phyloP scores from a whole-genome alignment of 2,797 vertebrate species.

The Malacoctenus gilli region DNA sequence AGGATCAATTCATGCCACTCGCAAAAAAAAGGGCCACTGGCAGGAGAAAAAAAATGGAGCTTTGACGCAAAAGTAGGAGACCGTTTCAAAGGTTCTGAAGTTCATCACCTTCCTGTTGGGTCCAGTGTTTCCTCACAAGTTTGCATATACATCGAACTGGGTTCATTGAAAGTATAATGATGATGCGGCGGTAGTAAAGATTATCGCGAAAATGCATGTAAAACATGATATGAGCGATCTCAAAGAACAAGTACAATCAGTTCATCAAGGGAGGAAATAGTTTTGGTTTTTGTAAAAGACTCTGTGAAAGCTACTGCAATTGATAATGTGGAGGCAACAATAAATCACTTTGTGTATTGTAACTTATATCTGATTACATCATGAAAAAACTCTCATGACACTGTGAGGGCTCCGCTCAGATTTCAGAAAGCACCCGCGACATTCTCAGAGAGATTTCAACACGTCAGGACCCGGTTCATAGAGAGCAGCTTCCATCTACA shows the following conservation, averaged over 20 bases:
- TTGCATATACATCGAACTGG: too few relatives aligned
- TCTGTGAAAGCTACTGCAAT: not conserved
- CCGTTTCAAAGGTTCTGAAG: constrained; percentile 41
- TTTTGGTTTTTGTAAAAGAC: not conserved
- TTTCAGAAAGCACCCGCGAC: not conserved
- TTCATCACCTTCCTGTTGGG: too few relatives aligned
- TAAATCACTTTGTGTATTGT: not conserved
- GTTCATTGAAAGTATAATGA: too few relatives aligned
- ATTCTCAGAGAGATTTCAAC: not conserved
- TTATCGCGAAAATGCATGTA: too few relatives aligned
- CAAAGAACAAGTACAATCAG: too few relatives aligned
- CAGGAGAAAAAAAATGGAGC: constrained; percentile 31
- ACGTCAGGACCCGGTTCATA: too few relatives aligned
- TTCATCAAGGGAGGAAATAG: too few relatives aligned
- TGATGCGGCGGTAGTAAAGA: too few relatives aligned
- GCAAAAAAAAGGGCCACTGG: constrained; percentile 24
- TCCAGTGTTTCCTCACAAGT: constrained; percentile 39
- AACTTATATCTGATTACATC: constrained; percentile 3
- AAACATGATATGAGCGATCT: too few relatives aligned
- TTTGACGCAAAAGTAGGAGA: constrained; percentile 54
- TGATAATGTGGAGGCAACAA: not conserved
- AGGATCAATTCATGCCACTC: constrained; percentile 56
- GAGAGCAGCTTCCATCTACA: too few relatives aligned
- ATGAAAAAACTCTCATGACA: not conserved
- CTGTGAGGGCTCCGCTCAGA: not conserved